Base-by-base conservation (phyloP, 2,797 vertebrate genomes). In the Erpetoichthys calabaricus region DNA sequence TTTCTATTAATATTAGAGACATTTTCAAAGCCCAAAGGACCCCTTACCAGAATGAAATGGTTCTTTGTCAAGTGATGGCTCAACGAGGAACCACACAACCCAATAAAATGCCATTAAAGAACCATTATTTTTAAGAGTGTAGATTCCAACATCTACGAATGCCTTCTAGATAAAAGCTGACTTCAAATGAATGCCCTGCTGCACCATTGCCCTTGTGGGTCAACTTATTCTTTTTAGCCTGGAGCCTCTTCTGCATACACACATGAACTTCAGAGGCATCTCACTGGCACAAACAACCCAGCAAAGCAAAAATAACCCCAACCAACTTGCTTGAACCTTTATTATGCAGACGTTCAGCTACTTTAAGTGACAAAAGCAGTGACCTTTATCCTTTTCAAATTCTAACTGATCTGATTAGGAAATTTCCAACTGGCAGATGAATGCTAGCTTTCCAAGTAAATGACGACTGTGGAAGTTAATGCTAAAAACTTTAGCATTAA, bases 171-270 rank as follows among this genome's bases (percentile, higher is more conserved):
- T 59, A 71, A 56, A 25, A 67, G 55, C 61, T 63, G 61, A 68
- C 67, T 70, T 66, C 68, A 77, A 71, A 69, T 45, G 9, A 45
- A 49, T 73, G 75, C 81, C 73, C 78, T 70, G 67, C 68, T 73
- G 70, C 65, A 68, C 64, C 65, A 52, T 47, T 61, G 53, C 70
- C 64, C 68, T 25, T n/a, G 66, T 65, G 71, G 73, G 67, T 76
- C 75, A 76, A 49, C 72, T 74, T 44, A 62, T 61, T 62, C 62
- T 71, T 75, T 70, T 62, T 73, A 77, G 77, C 74, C 63, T 57
- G 69, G 75, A 72, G 69, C 62, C 57, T 64, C 67, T 62, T 59
- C 64, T 56, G 46, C 57, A 66, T 57, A 61, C 60, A 53, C 44
- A 25, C 25, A 55, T 55, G 59, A 57, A 57, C 62, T 59, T 63